These are phyloP conservation scores for Lates japonicus DNA, from an alignment of 2,797 vertebrate genomes.

Conservation along the genomic window DNA sequence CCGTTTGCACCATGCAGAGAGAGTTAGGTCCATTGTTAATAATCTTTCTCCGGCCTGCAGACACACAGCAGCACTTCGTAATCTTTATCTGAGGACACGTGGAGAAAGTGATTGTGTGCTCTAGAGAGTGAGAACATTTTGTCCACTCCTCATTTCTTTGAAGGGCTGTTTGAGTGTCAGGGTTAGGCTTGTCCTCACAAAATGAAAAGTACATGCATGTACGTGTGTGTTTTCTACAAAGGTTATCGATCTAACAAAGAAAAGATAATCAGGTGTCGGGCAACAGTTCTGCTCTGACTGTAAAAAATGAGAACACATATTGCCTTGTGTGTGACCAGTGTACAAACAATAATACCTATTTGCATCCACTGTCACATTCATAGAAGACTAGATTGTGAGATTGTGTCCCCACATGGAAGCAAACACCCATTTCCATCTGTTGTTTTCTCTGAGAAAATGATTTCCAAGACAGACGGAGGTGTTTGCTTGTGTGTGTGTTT, in stretches of 20 bases:
- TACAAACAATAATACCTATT: neutral
- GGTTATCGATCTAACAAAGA: neutral
- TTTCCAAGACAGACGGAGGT: neutral
- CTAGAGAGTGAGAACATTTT: neutral
- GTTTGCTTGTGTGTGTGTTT: neutral
- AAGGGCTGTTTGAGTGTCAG: neutral
- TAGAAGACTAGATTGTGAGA: neutral
- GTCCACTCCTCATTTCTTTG: neutral
- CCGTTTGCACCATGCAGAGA: slow-evolving; percentile 20
- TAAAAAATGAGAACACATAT: neutral
- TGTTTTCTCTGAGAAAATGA: neutral
- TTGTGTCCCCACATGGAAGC: neutral
- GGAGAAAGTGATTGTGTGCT: neutral
- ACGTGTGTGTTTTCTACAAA: neutral
- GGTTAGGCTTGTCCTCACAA: too few relatives aligned
- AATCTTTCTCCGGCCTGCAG: slow-evolving; percentile 20
- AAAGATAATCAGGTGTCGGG: neutral
- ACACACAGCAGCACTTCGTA: slow-evolving; percentile 7
- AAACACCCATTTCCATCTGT: slow-evolving; percentile 17
- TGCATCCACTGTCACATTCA: neutral
- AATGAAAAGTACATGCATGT: too few relatives aligned
- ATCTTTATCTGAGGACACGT: slow-evolving; percentile 13
- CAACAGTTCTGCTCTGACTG: neutral
- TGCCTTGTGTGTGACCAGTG: neutral
- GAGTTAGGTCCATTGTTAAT: slow-evolving; percentile 11